Evolutionary conservation across 2,888 invertebrate species (phyloP).

Genomic region (Parnassius apollo): DNA sequence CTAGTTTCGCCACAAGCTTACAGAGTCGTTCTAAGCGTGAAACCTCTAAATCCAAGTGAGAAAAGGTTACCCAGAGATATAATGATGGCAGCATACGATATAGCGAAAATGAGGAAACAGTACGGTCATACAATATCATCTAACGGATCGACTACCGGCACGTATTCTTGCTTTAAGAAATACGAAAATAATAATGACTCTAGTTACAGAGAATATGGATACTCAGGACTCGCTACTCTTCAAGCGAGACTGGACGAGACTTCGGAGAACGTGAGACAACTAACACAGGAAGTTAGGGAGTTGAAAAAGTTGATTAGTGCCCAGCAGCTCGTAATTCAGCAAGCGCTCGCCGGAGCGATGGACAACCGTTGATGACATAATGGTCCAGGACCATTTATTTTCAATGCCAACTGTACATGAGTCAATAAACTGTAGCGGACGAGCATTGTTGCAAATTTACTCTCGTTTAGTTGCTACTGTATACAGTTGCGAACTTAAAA

Average conservation of each 20-base stretch:
- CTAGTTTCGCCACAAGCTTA: constrained; percentile 91
- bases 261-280: constrained; percentile 83
- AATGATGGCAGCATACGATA: constrained; percentile 89
- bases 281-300: constrained; percentile 86
- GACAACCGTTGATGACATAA: constrained; percentile 74
- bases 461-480: constrained; percentile 51
- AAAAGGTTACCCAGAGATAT: constrained; percentile 90
- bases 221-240: constrained; percentile 80
- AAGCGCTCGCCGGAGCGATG: constrained; percentile 68
- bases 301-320: constrained; percentile 81
- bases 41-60: constrained; percentile 91
- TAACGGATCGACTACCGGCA: constrained; percentile 83
- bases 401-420: constrained; percentile 75
- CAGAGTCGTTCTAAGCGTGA: constrained; percentile 89
- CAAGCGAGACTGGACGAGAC: constrained; percentile 85
- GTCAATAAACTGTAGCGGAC: constrained; percentile 68
- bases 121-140: constrained; percentile 86
- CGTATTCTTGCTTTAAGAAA: constrained; percentile 84
- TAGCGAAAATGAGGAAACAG: constrained; percentile 88
- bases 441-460: constrained; percentile 54
- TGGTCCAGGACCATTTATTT: constrained; percentile 65
- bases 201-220: constrained; percentile 77
- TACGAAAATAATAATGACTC: constrained; percentile 83
- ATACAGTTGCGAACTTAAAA: constrained; percentile 59
- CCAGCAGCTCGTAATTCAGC: constrained; percentile 76